phyloP scores from a whole-genome alignment of 2,888 invertebrate genomes.

The Deilephila porcellus region DNA sequence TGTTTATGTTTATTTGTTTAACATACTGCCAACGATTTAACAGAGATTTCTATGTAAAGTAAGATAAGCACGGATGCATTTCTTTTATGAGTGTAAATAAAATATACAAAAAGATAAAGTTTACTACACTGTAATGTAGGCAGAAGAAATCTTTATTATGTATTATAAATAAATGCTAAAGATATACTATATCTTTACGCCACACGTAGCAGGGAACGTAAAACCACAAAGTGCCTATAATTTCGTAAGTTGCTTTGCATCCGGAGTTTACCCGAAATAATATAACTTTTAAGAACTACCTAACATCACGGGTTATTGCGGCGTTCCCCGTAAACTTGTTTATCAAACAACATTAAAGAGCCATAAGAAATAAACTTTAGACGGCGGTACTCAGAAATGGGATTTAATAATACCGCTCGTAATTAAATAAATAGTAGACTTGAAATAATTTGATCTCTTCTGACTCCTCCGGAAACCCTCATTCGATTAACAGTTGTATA shows the following conservation, averaged over 20 bases:
- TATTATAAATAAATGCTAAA: background rate
- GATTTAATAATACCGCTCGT: constrained; percentile 6
- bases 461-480: constrained; percentile 3
- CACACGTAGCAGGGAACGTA: background rate
- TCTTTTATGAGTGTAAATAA: background rate
- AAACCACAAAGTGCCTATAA: background rate
- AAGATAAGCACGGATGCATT: too few relatives aligned
- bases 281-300: background rate
- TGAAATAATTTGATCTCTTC: constrained; percentile 27
- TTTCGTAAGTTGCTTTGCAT: background rate
- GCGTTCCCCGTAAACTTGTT: constrained; percentile 1
- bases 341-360: constrained; percentile 2
- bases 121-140: background rate
- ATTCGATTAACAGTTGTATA: constrained; percentile 27
- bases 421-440: constrained; percentile 7
- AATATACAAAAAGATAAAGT: background rate
- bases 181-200: background rate
- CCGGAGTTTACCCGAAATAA: background rate
- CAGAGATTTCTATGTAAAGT: too few relatives aligned
- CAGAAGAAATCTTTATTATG: background rate
- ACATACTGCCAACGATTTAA: too few relatives aligned
- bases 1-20: too few relatives aligned
- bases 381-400: background rate
- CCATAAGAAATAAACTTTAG: background rate
- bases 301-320: background rate